Conservation (phyloP, 2,888 invertebrate genomes). For the Drymonia ruficornis region DNA sequence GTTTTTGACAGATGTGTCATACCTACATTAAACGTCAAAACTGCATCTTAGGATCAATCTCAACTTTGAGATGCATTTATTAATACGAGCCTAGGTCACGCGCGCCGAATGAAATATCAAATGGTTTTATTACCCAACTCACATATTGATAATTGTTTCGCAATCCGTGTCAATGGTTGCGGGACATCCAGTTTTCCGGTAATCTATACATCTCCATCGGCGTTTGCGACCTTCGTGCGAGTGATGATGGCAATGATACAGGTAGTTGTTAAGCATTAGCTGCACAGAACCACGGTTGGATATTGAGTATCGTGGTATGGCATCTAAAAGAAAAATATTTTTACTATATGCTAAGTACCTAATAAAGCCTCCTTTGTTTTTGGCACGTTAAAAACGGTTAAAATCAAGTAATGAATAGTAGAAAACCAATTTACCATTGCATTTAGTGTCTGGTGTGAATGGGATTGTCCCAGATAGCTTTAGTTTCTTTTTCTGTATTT, state of each 20-base stretch:
- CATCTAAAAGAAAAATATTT: conserved; percentile 39
- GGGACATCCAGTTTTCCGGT: conserved; percentile 53
- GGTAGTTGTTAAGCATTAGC: conserved; percentile 60
- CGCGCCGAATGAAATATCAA: too few relatives aligned
- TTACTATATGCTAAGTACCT: too few relatives aligned
- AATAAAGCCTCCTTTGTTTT: too few relatives aligned
- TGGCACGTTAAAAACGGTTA: too few relatives aligned
- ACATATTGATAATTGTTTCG: conserved; percentile 56
- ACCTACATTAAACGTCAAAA: too few relatives aligned
- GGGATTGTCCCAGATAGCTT: not conserved
- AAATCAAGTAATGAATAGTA: too few relatives aligned
- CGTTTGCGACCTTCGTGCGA: conserved; percentile 46
- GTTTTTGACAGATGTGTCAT: too few relatives aligned
- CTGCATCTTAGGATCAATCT: too few relatives aligned
- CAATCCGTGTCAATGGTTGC: conserved; percentile 59
- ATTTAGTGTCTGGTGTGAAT: not conserved
- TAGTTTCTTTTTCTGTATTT: not conserved
- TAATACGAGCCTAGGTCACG: too few relatives aligned
- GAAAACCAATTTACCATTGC: not conserved
- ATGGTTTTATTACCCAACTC: conserved; percentile 12
- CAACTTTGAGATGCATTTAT: too few relatives aligned
- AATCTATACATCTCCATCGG: conserved; percentile 70
- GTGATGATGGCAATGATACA: conserved; percentile 61
- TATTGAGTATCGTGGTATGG: conserved; percentile 51
- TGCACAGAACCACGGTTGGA: conserved; percentile 63